Evolutionary conservation across 2,888 invertebrate genomes (phyloP).

Genomic region (Pecten maximus): DNA sequence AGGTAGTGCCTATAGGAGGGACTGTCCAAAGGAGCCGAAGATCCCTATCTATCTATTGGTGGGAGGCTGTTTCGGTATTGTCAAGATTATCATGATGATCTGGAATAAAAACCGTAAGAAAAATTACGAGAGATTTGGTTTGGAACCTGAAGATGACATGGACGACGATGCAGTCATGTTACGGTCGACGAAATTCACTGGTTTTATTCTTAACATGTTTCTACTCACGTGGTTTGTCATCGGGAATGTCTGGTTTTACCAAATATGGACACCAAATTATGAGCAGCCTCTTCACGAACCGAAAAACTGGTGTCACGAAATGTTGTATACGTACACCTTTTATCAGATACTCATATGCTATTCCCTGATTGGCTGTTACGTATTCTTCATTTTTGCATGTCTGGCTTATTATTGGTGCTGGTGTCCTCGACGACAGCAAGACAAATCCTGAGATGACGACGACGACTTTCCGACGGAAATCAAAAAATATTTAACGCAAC

Average conservation of each 20-base stretch:
- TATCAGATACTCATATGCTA: slow-evolving; percentile 89
- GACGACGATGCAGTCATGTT: slow-evolving; percentile 78
- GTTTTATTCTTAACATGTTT: slow-evolving; percentile 87
- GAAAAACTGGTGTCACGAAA: slow-evolving; percentile 90
- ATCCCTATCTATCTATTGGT: slow-evolving; percentile 92
- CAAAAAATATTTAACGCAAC: neutral
- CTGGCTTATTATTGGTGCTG: slow-evolving; percentile 3
- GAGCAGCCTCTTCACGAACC: slow-evolving; percentile 89
- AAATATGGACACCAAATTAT: slow-evolving; percentile 90
- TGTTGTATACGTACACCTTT: slow-evolving; percentile 89
- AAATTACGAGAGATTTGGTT: slow-evolving; percentile 83
- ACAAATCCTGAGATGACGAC: neutral
- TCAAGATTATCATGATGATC: slow-evolving; percentile 85
- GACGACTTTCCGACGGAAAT: neutral
- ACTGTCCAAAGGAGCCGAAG: slow-evolving; percentile 90
- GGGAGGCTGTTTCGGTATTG: slow-evolving; percentile 90
- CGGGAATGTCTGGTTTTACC: slow-evolving; percentile 91
- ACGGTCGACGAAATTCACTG: slow-evolving; percentile 86
- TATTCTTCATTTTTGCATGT: neutral
- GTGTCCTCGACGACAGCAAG: neutral
- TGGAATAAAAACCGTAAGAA: slow-evolving; percentile 87
- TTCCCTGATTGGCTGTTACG: slow-evolving; percentile 83
- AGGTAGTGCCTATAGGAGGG: slow-evolving; percentile 91
- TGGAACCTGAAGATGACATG: slow-evolving; percentile 77
- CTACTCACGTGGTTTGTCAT: slow-evolving; percentile 89